A percentile compares a stretch with the other conserved stretches of the same genome.
Evolutionary conservation across 2,113 vertebrate species (phyloP).

Genomic region (Melanocharis versteri): DNA sequence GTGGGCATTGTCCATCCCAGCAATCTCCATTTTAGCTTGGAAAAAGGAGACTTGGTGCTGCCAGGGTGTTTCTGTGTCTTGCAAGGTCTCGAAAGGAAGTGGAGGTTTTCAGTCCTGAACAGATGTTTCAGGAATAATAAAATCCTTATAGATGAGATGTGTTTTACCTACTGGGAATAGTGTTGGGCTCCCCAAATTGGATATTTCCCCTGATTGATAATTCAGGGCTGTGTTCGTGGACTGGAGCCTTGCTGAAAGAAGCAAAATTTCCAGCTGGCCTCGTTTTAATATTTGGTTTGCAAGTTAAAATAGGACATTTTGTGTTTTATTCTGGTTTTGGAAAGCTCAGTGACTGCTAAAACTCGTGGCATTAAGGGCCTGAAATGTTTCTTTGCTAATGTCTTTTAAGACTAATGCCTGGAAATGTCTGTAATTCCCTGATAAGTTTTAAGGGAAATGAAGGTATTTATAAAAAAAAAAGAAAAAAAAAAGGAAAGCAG

Average conservation of each 20-base stretch:
- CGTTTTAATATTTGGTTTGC: neutral
- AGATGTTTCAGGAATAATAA: neutral
- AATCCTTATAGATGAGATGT: neutral
- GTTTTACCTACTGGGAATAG: neutral
- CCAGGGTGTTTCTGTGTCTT: fast-evolving
- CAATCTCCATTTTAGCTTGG: neutral
- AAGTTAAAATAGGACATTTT: neutral
- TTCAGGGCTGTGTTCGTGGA: neutral
- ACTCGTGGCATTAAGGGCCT: neutral
- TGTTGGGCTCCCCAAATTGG: neutral
- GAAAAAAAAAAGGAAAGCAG: neutral
- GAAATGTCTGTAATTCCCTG: neutral
- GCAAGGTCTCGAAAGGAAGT: neutral
- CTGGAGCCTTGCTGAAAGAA: neutral
- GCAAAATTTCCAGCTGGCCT: neutral
- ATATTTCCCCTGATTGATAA: neutral
- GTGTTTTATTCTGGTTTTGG: neutral
- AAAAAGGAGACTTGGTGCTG: neutral
- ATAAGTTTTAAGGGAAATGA: neutral
- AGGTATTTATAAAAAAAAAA: neutral
- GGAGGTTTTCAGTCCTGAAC: neutral
- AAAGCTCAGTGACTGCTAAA: neutral
- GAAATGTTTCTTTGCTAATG: neutral
- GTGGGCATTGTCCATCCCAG: fast-evolving
- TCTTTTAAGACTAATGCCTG: neutral